These are phyloP conservation scores for Noctua janthina DNA, from an alignment of 2,888 invertebrate genomes.

Conservation along the genomic window DNA sequence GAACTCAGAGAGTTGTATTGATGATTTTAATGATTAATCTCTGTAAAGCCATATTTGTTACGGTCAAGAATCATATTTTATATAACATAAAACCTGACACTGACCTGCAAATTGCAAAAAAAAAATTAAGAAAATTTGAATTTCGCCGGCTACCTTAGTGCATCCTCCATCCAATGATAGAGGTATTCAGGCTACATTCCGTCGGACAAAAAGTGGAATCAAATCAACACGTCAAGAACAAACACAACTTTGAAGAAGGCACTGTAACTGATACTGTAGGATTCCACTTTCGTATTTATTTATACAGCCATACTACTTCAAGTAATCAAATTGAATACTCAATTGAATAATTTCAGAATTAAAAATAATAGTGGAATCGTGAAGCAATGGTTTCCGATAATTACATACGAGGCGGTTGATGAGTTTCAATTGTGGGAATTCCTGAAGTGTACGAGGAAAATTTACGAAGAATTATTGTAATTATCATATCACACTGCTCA, in stretches of 20 bases:
- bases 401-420: background rate
- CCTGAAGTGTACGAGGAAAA: background rate
- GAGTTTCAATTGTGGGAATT: background rate
- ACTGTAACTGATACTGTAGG: background rate
- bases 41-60: no score
- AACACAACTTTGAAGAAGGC: background rate
- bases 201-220: no score
- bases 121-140: no score
- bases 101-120: no score
- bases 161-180: no score
- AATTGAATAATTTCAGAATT: slow-evolving; percentile 30
- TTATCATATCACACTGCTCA: background rate
- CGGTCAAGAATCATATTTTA: no score
- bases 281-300: background rate
- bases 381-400: slow-evolving; percentile 1
- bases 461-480: background rate
- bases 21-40: no score
- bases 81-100: no score
- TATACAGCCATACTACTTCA: background rate
- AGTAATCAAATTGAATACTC: background rate
- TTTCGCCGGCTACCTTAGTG: no score
- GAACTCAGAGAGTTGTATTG: no score
- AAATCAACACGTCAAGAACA: background rate
- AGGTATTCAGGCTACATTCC: background rate
- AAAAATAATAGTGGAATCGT: slow-evolving; percentile 12